Evolutionary conservation across 1,140 invertebrate species (phyloP).

Genomic region (Brachionus asplanchnoidis): DNA sequence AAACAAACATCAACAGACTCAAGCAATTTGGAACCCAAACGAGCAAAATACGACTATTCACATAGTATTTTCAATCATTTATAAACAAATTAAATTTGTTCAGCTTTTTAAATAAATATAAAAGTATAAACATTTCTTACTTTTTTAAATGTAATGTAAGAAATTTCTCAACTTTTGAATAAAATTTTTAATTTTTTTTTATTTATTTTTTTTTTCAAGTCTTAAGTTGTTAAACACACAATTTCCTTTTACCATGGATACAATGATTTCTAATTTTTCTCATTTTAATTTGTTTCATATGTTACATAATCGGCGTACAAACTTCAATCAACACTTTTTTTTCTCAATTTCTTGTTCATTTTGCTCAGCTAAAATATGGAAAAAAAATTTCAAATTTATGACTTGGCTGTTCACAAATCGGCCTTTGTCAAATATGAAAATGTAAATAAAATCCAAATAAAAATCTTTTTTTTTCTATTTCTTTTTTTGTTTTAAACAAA

Average conservation of each 20-base stretch:
- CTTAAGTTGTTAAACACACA: not conserved
- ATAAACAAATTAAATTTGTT: not conserved
- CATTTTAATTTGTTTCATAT: not conserved
- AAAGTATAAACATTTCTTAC: not conserved
- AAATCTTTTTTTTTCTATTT: not conserved
- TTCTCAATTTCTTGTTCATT: constrained; percentile 2
- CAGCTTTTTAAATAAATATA: not conserved
- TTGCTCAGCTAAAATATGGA: not conserved
- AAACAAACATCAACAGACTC: constrained; percentile 8
- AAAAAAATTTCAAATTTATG: constrained; percentile 23
- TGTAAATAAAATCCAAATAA: not conserved
- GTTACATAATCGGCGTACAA: not conserved
- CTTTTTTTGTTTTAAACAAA: not conserved
- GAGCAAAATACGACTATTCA: constrained; percentile 21
- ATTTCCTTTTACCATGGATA: constrained; percentile 17
- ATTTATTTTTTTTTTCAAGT: not conserved
- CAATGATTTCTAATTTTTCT: constrained; percentile 11
- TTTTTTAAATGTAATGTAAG: not conserved
- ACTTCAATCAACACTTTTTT: constrained; percentile 23
- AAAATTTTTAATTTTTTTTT: not conserved
- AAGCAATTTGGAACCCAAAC: constrained; percentile 6
- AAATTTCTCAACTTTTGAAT: not conserved
- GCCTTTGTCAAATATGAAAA: constrained; percentile 25
- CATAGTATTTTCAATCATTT: constrained; percentile 31
- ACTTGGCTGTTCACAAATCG: constrained; percentile 10